A percentile compares a stretch with the other conserved stretches of the same genome.
phyloP scores from a whole-genome alignment of 2,797 vertebrate species.

The Channa striata region DNA sequence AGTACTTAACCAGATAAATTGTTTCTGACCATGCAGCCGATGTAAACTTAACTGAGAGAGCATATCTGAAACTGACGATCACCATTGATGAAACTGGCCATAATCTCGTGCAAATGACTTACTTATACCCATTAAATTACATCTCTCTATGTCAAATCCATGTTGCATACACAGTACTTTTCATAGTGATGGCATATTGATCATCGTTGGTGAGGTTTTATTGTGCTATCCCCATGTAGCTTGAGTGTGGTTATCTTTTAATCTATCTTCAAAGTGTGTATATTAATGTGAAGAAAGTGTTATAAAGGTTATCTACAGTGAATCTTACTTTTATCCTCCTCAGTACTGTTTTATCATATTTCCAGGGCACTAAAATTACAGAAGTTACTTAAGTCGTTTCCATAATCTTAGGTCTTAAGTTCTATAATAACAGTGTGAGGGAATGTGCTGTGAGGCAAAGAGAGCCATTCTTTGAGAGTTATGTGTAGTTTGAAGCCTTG shows the following conservation, averaged over 20 bases:
- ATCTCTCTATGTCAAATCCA: too few relatives aligned
- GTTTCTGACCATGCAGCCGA: not conserved
- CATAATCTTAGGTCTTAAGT: too few relatives aligned
- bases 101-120: not conserved
- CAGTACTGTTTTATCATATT: conserved; percentile 40
- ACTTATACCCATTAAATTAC: not conserved
- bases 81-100: not conserved
- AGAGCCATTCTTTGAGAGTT: conserved; percentile 37
- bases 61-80: not conserved
- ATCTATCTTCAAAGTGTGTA: not conserved
- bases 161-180: not conserved
- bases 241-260: not conserved
- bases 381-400: conserved; percentile 44
- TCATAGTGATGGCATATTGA: not conserved
- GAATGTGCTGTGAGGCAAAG: conserved; percentile 36
- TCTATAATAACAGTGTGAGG: conserved; percentile 57
- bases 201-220: not conserved
- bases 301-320: conserved; percentile 29
- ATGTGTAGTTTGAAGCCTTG: conserved; percentile 27
- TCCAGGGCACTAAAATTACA: conserved; percentile 52
- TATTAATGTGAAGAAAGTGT: conserved; percentile 24
- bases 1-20: not conserved
- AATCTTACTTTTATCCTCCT: conserved; percentile 10
- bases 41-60: not conserved
- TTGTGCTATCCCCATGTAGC: not conserved